Base-by-base conservation (phyloP, 2,797 vertebrate genomes). In the Diceros bicornis region DNA sequence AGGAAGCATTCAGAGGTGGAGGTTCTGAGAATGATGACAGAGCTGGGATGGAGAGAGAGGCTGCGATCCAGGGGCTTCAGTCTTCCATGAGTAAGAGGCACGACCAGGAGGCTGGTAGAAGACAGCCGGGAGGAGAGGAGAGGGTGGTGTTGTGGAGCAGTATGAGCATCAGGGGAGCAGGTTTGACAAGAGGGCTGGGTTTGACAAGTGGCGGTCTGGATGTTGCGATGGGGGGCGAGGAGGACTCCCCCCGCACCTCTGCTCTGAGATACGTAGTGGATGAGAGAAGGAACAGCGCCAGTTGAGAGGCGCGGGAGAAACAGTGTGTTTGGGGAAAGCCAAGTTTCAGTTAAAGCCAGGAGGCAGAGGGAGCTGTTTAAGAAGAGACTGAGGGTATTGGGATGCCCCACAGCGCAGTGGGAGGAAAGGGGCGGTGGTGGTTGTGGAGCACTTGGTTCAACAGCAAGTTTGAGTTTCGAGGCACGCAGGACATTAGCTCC, bases 401-500 rank as follows among this genome's bases (percentile, higher is more conserved):
- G 55, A n/a, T 12, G 0, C 32, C 20, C 17, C 1, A 47, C 16
- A 27, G 41, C 0, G 1, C 14, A 50, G 1, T 16, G 32, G 81
- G 11, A 61, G 41, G 62, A 47, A 57, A 59, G 7, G 14, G 6
- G n/a, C 20, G 14, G 27, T 1, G 4, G 32, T 59, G 29, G 47
- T 17, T 44, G 2, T 18, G 18, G 55, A 44, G 32, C 0, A 0
- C 17, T 14, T n/a, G n/a, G 25, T 29, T 61, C 55, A 47, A 0
- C 14, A 82, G 83, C 23, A 61, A 84, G 50, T 66, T 50, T 4
- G 21, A 62, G 27, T 90, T 66, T 44, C 32, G 32, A n/a, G 21
- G 41, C 29, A 50, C 0, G 0, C 18, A 8, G 7, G 16, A 3
- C 0, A 0, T 34, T 8, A 29, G 5, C 61, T 6, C 34, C 25